Base-by-base conservation (phyloP, 2,113 vertebrate species). In the Alethe diademata region DNA sequence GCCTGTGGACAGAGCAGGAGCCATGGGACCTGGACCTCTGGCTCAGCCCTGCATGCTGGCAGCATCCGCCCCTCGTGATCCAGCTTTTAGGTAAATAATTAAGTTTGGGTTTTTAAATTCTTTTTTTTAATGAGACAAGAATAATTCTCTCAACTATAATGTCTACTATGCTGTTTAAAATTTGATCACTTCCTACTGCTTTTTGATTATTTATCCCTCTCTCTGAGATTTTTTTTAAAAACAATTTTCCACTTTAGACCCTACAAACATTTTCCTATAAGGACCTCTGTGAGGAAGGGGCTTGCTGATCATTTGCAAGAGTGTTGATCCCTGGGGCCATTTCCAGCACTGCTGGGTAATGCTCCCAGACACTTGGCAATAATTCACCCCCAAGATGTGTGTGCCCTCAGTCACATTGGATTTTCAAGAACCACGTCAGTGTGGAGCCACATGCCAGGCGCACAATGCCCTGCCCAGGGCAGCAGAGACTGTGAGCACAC, bases 391-490 rank as follows among this genome's bases (percentile, higher is more conserved):
- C 9, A 13, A 66, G 70, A 64, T 29, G 7, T 31, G 89, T 6
- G 0, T 24, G 40, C 17, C 72, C 62, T 57, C 65, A 12, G 51
- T 66, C 87, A 81, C 93, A 47, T 0, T 0, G 1, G 48, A 56
- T 82, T 85, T 82, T 82, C 78, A 69, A 70, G 85, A 66, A 35
- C 28, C 64, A 3, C 1, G 3, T 74, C 56, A 62, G 60, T 2
- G 1, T 24, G 50, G 66, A 76, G 40, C 42, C 0, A 0, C 1
- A 1, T 0, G 0, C 50, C 70, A 43, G 26, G 73, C 0, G 0
- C 42, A 18, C 0, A 0, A 6, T 51, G 31, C 26, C 43, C 69
- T 90, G 50, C 54, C 50, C 0, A 0, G 56, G 56, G 22, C 15
- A 57, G 79, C 23, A 26, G 51, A 79, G 60, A n/a, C 8, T n/a